A percentile compares a stretch with the other conserved stretches of the same genome.
phyloP scores from a whole-genome alignment of 2,797 vertebrate species.

The Taeniopygia guttata region DNA sequence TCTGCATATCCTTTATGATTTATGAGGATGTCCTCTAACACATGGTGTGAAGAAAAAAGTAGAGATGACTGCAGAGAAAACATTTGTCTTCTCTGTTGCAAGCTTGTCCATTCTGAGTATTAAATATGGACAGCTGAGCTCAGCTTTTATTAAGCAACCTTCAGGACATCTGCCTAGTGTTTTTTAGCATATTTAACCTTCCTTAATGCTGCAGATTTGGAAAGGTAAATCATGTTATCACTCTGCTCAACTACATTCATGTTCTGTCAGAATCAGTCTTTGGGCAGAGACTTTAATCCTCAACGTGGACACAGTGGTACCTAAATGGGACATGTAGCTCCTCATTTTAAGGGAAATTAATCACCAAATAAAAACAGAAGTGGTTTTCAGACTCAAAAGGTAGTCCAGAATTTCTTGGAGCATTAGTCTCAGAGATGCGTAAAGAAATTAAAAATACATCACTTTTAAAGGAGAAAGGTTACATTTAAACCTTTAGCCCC shows the following conservation, averaged over 20 bases:
- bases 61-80: background rate
- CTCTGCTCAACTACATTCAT: background rate
- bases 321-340: fast-evolving
- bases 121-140: background rate
- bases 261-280: background rate
- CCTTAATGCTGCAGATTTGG: background rate
- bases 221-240: background rate
- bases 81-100: background rate
- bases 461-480: background rate
- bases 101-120: background rate
- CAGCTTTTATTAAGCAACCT: background rate
- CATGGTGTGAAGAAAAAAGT: background rate
- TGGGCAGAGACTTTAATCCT: background rate
- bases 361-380: background rate
- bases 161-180: background rate
- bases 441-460: background rate
- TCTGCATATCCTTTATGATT: background rate
- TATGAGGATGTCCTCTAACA: background rate
- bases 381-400: background rate
- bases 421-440: background rate
- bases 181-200: background rate
- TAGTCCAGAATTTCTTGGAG: background rate
- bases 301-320: background rate
- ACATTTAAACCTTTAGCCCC: background rate
- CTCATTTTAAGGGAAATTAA: background rate